Conservation (phyloP, 2,113 vertebrate genomes). For the Myrmecophaga tridactyla region DNA sequence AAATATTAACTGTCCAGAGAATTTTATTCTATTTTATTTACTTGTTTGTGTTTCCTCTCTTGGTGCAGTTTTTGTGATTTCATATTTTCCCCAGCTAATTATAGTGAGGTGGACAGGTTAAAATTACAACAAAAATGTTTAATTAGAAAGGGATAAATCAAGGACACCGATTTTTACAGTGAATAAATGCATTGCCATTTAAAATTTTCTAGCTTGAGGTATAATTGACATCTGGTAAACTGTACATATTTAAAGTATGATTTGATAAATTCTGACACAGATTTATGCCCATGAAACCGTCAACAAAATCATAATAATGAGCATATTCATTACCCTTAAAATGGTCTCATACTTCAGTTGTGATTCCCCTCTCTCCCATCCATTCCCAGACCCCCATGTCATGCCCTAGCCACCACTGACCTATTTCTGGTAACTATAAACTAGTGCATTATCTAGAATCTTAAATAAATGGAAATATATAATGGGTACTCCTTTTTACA, state of each 20-base stretch:
- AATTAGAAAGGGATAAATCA: neutral
- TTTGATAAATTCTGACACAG: neutral
- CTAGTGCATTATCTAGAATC: neutral
- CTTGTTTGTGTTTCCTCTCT: neutral
- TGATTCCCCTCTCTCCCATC: neutral
- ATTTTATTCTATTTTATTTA: neutral
- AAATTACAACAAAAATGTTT: neutral
- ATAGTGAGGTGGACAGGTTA: neutral
- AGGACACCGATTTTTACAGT: neutral
- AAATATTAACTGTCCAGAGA: slow-evolving; percentile 13
- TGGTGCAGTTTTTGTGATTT: neutral
- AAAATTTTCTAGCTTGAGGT: neutral
- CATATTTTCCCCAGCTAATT: neutral
- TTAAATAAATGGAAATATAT: neutral
- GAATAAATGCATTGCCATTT: neutral
- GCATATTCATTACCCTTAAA: neutral
- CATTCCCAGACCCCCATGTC: neutral
- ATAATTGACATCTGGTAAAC: neutral
- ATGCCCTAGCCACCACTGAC: neutral
- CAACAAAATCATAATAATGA: neutral
- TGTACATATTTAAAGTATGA: neutral
- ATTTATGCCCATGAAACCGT: neutral
- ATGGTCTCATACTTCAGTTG: neutral
- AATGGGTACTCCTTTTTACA: neutral
- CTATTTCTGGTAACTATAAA: neutral